Percentiles rank a stretch among this genome's conserved stretches.
Evolutionary conservation across 2,888 invertebrate genomes (phyloP).

Genomic region (Oscheius sp.): DNA sequence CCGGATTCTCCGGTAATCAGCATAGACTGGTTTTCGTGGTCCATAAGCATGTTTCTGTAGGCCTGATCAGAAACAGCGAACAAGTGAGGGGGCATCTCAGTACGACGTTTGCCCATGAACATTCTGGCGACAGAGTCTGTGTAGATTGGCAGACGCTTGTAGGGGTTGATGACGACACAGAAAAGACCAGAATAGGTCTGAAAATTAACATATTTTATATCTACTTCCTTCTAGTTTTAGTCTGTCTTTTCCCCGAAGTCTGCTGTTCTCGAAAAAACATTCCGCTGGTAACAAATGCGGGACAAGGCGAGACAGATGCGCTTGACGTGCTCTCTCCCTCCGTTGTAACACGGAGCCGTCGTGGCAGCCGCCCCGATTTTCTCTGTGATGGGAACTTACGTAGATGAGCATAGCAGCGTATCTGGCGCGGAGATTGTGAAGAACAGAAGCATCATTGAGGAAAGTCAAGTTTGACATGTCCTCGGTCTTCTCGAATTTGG

Average conservation of each 20-base stretch:
- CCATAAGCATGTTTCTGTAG: conserved; percentile 83
- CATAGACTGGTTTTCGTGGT: conserved; percentile 83
- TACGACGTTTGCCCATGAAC: conserved; percentile 98
- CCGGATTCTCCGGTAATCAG: conserved; percentile 97
- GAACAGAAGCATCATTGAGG: conserved; percentile 97
- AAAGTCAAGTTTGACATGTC: conserved; percentile 86
- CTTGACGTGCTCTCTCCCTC: conserved; percentile 11
- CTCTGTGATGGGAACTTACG: conserved; percentile 52
- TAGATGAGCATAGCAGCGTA: conserved; percentile 90
- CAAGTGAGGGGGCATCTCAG: conserved; percentile 99
- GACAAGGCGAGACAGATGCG: conserved; percentile 31
- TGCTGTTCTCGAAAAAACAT: conserved; percentile 21
- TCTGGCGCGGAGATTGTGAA: conserved; percentile 97
- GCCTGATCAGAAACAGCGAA: conserved; percentile 98
- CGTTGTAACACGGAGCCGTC: conserved; percentile 10
- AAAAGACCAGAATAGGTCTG: conserved; percentile 72
- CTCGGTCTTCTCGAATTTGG: conserved; percentile 93
- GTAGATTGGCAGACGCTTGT: conserved; percentile 72
- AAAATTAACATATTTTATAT: conserved; percentile 33
- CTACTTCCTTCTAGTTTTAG: neutral
- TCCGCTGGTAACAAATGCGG: conserved; percentile 27
- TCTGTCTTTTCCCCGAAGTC: neutral
- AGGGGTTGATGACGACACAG: conserved; percentile 73
- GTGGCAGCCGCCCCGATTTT: neutral
- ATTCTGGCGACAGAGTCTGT: conserved; percentile 76